phyloP scores from a whole-genome alignment of 1,140 invertebrate genomes.

The Asbolus verrucosus region DNA sequence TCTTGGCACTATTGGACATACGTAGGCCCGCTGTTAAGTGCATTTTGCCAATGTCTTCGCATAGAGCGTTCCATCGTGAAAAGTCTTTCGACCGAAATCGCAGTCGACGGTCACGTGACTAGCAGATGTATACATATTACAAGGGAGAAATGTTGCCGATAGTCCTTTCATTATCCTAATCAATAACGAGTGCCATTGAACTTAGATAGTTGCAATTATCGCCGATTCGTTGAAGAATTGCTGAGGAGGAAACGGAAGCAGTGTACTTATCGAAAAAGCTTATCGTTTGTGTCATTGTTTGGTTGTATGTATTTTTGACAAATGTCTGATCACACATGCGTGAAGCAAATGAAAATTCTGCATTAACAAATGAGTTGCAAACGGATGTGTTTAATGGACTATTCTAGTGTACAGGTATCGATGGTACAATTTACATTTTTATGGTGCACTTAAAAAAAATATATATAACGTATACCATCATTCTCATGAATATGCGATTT shows the following conservation, averaged over 20 bases:
- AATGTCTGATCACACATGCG: slow-evolving; percentile 59
- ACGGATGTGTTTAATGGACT: slow-evolving; percentile 62
- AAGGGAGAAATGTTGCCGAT: background rate
- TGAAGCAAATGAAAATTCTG: slow-evolving; percentile 61
- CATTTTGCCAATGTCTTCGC: no score
- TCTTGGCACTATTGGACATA: no score
- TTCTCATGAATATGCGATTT: slow-evolving; percentile 34
- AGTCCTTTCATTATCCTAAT: slow-evolving; percentile 30
- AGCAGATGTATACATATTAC: background rate
- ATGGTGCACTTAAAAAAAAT: slow-evolving; percentile 42
- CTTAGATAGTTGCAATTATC: slow-evolving; percentile 57
- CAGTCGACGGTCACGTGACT: background rate
- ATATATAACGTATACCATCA: slow-evolving; percentile 17
- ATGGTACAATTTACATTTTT: slow-evolving; percentile 51
- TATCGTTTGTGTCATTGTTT: slow-evolving; percentile 56
- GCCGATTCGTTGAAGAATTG: slow-evolving; percentile 55
- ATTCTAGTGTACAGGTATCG: slow-evolving; percentile 56
- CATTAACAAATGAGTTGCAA: slow-evolving; percentile 61
- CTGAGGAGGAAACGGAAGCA: slow-evolving; percentile 57
- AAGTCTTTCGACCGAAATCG: background rate
- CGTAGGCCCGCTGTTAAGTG: no score
- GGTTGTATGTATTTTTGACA: slow-evolving; percentile 55
- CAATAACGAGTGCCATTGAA: slow-evolving; percentile 56
- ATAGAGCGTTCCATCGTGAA: no score
- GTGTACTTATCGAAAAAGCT: slow-evolving; percentile 51